Conservation (phyloP, 2,888 invertebrate species). For the Teleogryllus oceanicus region DNA sequence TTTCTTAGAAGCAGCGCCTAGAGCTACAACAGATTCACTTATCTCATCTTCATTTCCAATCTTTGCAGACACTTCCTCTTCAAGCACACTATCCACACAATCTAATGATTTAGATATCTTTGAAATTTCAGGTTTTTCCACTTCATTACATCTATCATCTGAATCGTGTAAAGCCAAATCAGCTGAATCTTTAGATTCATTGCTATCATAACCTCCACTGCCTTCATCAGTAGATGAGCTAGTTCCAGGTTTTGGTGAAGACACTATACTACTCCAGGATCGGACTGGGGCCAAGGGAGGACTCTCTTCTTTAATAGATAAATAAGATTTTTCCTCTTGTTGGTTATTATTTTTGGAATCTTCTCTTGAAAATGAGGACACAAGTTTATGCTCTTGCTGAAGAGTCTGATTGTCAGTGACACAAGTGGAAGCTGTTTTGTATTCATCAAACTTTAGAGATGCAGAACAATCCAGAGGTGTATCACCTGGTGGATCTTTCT, state of each 20-base stretch:
- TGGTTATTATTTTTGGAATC: not conserved
- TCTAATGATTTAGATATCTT: not conserved
- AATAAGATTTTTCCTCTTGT: not conserved
- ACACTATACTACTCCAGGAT: conserved; percentile 29
- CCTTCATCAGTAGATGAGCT: not conserved
- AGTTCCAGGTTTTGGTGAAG: not conserved
- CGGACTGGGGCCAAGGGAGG: not conserved
- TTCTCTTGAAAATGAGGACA: not conserved
- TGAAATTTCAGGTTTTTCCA: not conserved
- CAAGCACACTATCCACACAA: not conserved
- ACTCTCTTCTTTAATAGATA: not conserved
- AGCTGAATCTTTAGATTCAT: conserved; percentile 21
- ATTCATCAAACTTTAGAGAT: too few species aligned
- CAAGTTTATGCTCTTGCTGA: too few species aligned
- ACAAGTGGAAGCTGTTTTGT: too few species aligned
- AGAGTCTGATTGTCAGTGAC: too few species aligned
- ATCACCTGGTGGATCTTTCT: too few species aligned
- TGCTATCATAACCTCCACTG: conserved; percentile 21
- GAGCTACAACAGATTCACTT: conserved; percentile 3
- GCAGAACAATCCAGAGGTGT: too few species aligned
- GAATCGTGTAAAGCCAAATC: not conserved
- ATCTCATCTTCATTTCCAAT: conserved; percentile 27
- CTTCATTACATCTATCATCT: conserved; percentile 18
- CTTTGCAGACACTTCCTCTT: not conserved
- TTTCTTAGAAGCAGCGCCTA: conserved; percentile 24